Base-by-base conservation (phyloP, 2,113 vertebrate species). In the Dasyornis broadbenti region DNA sequence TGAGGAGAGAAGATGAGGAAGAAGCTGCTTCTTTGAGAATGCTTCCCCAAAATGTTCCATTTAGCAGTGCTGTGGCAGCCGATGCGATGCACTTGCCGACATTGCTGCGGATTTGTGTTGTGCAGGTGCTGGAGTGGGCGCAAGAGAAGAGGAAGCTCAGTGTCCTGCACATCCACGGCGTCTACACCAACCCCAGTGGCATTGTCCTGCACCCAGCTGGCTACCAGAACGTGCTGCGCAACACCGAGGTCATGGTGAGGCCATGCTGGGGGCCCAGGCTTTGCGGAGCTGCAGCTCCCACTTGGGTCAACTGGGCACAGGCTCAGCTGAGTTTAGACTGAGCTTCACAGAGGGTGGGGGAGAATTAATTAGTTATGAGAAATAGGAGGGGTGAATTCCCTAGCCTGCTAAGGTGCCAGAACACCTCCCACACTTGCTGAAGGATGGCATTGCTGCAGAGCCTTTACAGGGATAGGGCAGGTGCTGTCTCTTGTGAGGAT, bases 231-330 rank as follows among this genome's bases (percentile, higher is more conserved):
- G 99, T 99, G 75, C 98, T 99, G 92, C 98, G 99, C 94, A 99
- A 99, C 97, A 99, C 99, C 0, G 99, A 99, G 95, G 99, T 99
- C 28, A 99, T 99, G 99, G 99, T 99, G 97, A 98, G 99, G 60
- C 88, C 33, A 40, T 44, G 4, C 22, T 4, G n/a, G 44, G 39
- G 21, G 44, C 26, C 39, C 17, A 4, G 44, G 26, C 70, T 23
- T 7, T 1, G 4, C 3, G 5, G 13, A 5, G 52, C 14, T 9
- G 1, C 35, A 11, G n/a, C 50, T 39, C 44, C 40, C 10, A 0
- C 33, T 3, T 2, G 9, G 2, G 6, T 23, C 49, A 59, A 0
- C 24, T 1, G 0, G 45, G 23, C 44, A 5, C 1, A 8, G 47
- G 19, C 50, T 70, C 9, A 5, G 59, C 60, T 7, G 42, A 39